Evolutionary conservation across 2,113 vertebrate genomes (phyloP).

Genomic region (Orcinus orca): DNA sequence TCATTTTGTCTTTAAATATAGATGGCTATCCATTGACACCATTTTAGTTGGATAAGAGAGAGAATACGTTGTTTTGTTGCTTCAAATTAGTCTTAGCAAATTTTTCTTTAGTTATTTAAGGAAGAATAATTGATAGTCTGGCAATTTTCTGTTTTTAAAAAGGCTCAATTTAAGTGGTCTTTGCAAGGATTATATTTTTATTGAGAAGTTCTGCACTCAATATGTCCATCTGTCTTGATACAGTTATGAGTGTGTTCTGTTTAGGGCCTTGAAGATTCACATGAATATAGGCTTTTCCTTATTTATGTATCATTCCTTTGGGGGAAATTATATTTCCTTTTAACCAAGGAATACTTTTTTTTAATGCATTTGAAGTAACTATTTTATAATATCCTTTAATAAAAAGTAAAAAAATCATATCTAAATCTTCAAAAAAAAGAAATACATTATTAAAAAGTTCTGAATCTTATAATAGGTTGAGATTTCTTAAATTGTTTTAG

Average conservation of each 20-base stretch:
- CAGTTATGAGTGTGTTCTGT: background rate
- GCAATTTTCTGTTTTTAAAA: background rate
- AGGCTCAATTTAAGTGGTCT: background rate
- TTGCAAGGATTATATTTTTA: background rate
- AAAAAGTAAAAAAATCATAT: background rate
- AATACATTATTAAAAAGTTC: background rate
- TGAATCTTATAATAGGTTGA: background rate
- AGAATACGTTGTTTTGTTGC: background rate
- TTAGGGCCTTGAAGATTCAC: background rate
- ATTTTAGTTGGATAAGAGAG: background rate
- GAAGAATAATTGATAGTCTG: background rate
- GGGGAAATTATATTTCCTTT: conserved; percentile 33
- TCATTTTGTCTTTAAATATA: conserved; percentile 33
- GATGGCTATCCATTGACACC: background rate
- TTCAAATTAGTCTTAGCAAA: background rate
- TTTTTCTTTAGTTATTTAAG: conserved; percentile 29
- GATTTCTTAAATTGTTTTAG: background rate
- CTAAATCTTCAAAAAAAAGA: background rate
- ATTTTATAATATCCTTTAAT: conserved; percentile 1
- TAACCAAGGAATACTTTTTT: conserved; percentile 22
- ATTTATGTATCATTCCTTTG: background rate
- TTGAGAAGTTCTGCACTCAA: background rate
- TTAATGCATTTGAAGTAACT: conserved; percentile 37
- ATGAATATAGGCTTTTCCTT: background rate
- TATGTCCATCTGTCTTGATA: background rate